Percentiles rank a stretch among this genome's conserved stretches.
These are phyloP conservation scores for Paracanthobrama guichenoti DNA, from an alignment of 2,113 vertebrate genomes.

Conservation along the genomic window DNA sequence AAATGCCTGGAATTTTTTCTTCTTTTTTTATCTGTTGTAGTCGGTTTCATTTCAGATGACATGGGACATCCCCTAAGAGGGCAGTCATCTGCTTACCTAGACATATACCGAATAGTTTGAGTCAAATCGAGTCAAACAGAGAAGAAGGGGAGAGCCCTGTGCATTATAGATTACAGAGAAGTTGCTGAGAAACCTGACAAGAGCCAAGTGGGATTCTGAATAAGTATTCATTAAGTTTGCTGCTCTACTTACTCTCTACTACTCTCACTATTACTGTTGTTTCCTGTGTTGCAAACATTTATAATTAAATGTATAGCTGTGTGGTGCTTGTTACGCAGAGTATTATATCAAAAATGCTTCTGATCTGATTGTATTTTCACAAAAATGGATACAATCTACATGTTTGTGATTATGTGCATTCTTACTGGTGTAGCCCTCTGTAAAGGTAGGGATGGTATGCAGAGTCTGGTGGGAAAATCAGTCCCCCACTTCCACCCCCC, in stretches of 20 bases:
- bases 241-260: conserved; percentile 33
- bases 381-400: background rate
- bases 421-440: background rate
- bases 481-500: conserved; percentile 52
- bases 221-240: background rate
- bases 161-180: conserved; percentile 37
- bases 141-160: conserved; percentile 44
- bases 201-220: conserved; percentile 26
- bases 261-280: conserved; percentile 12
- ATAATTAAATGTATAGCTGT: background rate
- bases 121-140: conserved; percentile 55
- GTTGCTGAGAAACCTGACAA: conserved; percentile 35
- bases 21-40: conserved; percentile 11
- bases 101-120: conserved; percentile 35
- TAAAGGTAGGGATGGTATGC: conserved; percentile 38
- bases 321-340: background rate
- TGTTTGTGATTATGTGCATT: background rate
- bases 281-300: background rate
- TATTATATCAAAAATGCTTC: background rate
- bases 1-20: conserved; percentile 1
- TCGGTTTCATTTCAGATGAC: conserved; percentile 33
- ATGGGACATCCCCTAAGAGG: conserved; percentile 41
- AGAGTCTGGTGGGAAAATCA: conserved; percentile 65
- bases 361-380: background rate
- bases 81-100: background rate